Conservation (phyloP, 2,888 invertebrate genomes). For the Abrostola tripartita region DNA sequence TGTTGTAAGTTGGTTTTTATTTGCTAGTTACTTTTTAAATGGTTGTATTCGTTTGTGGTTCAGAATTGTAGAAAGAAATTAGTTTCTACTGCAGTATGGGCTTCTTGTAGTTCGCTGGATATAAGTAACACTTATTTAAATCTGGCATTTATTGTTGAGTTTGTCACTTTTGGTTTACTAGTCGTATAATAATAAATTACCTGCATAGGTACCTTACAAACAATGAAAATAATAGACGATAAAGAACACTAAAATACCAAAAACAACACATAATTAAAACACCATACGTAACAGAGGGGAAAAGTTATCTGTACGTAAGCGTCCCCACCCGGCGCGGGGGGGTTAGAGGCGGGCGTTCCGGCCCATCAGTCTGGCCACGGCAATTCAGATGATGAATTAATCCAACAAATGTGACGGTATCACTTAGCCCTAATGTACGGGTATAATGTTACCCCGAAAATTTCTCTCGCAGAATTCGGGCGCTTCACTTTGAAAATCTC, state of each 20-base stretch:
- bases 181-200: not conserved
- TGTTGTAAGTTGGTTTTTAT: not conserved
- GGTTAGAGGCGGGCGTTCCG: slow-evolving; percentile 74
- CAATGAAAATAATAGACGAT: slow-evolving; percentile 11
- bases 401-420: slow-evolving; percentile 89
- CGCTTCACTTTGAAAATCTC: slow-evolving; percentile 73
- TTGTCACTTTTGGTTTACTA: not conserved
- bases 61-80: not conserved
- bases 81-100: not conserved
- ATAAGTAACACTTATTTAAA: not conserved
- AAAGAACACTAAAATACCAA: slow-evolving; percentile 54
- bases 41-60: not conserved
- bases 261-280: slow-evolving; percentile 77
- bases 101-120: too few species aligned
- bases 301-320: slow-evolving; percentile 69
- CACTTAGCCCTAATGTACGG: slow-evolving; percentile 89
- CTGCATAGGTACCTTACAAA: too few species aligned
- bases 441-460: slow-evolving; percentile 87
- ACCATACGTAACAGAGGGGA: slow-evolving; percentile 75
- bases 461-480: slow-evolving; percentile 69
- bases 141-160: not conserved
- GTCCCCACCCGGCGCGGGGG: slow-evolving; percentile 56
- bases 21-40: not conserved
- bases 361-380: slow-evolving; percentile 88
- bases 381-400: slow-evolving; percentile 89